phyloP scores from a whole-genome alignment of 2,888 invertebrate species.

The Pachycephus smyrnensis region DNA sequence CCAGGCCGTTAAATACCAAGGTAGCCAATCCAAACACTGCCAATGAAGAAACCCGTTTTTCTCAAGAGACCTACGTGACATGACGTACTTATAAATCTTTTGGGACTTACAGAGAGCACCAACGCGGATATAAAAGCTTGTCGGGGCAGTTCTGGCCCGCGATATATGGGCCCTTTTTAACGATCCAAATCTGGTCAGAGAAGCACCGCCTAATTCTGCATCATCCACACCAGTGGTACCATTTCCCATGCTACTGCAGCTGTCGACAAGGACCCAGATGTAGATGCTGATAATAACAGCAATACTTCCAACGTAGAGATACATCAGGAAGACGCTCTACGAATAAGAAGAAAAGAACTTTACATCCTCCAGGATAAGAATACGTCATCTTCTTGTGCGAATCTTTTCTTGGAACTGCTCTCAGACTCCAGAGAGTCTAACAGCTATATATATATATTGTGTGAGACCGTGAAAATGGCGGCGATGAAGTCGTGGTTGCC shows the following conservation, averaged over 20 bases:
- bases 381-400: background rate
- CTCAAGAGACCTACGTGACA: background rate
- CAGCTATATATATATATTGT: background rate
- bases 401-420: background rate
- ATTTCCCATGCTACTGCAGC: slow-evolving; percentile 65
- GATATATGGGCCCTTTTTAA: slow-evolving; percentile 70
- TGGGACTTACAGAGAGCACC: slow-evolving; percentile 68
- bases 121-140: slow-evolving; percentile 70
- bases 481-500: background rate
- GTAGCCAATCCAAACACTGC: slow-evolving; percentile 71
- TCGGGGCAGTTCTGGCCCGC: slow-evolving; percentile 67
- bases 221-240: slow-evolving; percentile 55
- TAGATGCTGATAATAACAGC: slow-evolving; percentile 71
- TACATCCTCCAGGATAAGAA: background rate
- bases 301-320: slow-evolving; percentile 70
- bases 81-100: background rate
- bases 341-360: background rate
- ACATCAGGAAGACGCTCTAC: slow-evolving; percentile 69
- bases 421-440: background rate
- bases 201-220: slow-evolving; percentile 66
- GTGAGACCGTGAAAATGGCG: background rate
- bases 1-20: slow-evolving; percentile 70
- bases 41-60: slow-evolving; percentile 12
- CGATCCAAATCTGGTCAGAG: slow-evolving; percentile 68
- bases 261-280: slow-evolving; percentile 70